A percentile compares a stretch with the other conserved stretches of the same genome.
Evolutionary conservation across 1,140 invertebrate species (phyloP).

Genomic region (Heliothis subflexa): DNA sequence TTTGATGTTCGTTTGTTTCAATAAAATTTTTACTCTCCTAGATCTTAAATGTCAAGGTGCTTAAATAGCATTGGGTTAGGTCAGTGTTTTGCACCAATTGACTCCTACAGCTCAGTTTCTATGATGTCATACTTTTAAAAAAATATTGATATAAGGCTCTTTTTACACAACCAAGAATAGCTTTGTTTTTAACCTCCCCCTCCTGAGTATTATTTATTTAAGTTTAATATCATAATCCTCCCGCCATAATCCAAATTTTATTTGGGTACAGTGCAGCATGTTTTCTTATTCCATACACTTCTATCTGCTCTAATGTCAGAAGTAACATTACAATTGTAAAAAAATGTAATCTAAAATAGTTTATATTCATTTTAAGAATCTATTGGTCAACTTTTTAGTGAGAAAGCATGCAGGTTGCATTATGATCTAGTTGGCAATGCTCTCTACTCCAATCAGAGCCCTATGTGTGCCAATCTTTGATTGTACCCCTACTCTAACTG

Average conservation of each 20-base stretch:
- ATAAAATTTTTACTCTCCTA: background rate
- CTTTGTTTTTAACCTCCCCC: no score
- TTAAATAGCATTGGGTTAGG: background rate
- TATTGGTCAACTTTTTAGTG: slow-evolving; percentile 12
- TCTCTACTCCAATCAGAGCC: background rate
- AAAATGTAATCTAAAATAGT: no score
- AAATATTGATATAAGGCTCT: background rate
- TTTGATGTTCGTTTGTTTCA: background rate
- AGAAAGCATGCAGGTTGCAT: slow-evolving; percentile 26
- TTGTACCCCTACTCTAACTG: slow-evolving; percentile 1
- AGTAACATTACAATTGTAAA: no score
- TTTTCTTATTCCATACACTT: no score
- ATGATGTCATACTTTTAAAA: background rate
- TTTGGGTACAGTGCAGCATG: no score
- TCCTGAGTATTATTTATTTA: no score
- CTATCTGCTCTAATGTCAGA: no score
- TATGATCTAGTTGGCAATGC: slow-evolving; percentile 31
- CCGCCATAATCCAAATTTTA: no score
- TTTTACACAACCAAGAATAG: background rate
- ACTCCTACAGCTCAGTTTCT: background rate
- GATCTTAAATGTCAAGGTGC: background rate
- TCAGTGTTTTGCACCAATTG: background rate
- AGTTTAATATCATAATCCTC: no score
- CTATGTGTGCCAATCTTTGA: slow-evolving; percentile 24
- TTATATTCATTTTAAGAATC: background rate